A percentile compares a stretch with the other conserved stretches of the same genome.
phyloP scores from a whole-genome alignment of 2,113 vertebrate genomes.

The Stegostoma tigrinum region DNA sequence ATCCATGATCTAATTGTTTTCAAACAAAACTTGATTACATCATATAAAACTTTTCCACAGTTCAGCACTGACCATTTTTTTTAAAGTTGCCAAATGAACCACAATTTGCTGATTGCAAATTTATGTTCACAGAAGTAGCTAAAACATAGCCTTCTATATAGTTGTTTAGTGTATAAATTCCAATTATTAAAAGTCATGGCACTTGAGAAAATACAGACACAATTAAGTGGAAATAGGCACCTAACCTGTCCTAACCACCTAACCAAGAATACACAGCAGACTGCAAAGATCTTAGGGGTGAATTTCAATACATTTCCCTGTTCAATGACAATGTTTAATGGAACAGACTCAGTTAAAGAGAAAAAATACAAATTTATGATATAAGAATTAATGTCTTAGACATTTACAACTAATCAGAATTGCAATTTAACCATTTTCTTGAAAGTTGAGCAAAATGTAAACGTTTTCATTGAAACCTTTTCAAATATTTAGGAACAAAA shows the following conservation, averaged over 20 bases:
- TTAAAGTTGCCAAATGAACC: neutral
- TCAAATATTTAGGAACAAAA: neutral
- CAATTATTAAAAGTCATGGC: neutral
- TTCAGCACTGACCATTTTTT: neutral
- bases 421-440: neutral
- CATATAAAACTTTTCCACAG: neutral
- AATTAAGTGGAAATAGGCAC: neutral
- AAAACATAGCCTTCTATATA: neutral
- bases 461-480: neutral
- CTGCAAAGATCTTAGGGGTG: neutral
- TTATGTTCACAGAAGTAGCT: neutral
- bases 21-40: neutral
- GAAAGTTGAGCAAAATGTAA: neutral
- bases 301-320: neutral
- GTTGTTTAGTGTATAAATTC: neutral
- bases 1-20: neutral
- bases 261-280: neutral
- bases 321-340: neutral
- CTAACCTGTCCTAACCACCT: neutral
- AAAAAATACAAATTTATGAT: neutral
- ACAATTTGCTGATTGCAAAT: neutral
- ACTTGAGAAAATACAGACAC: neutral
- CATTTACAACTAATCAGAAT: neutral
- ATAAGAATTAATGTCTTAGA: neutral
- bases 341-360: neutral